Evolutionary conservation across 2,888 invertebrate genomes (phyloP).

Genomic region (Dugesia japonica): DNA sequence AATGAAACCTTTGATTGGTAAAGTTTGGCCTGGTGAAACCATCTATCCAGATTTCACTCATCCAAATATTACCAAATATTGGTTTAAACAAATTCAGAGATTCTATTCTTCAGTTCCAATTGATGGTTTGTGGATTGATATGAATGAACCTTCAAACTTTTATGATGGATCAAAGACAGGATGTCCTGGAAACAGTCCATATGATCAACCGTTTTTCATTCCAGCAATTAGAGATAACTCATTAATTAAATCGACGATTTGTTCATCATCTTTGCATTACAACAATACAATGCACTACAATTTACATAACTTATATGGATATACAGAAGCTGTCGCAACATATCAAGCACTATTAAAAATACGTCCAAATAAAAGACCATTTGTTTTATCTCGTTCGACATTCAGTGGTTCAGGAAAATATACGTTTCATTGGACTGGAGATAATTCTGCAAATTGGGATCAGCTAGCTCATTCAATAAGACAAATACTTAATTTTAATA

Average conservation of each 20-base stretch:
- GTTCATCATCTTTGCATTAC: constrained; percentile 40
- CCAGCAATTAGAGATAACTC: constrained; percentile 38
- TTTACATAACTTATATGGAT: constrained; percentile 42
- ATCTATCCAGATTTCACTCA: constrained; percentile 42
- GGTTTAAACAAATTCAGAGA: constrained; percentile 38
- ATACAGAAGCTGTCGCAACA: constrained; percentile 39
- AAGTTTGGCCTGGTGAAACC: constrained; percentile 42
- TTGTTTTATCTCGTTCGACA: constrained; percentile 61
- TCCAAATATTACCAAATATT: constrained; percentile 39
- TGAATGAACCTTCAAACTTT: constrained; percentile 47
- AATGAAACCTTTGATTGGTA: constrained; percentile 37
- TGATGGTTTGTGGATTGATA: constrained; percentile 45
- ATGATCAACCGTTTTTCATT: constrained; percentile 42
- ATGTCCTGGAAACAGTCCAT: constrained; percentile 38
- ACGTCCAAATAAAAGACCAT: constrained; percentile 38
- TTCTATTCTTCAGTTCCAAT: constrained; percentile 38
- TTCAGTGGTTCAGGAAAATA: constrained; percentile 41
- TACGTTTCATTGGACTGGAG: constrained; percentile 45
- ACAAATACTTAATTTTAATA: constrained; percentile 36
- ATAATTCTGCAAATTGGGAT: constrained; percentile 41
- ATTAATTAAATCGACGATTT: constrained; percentile 39
- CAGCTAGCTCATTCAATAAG: constrained; percentile 56
- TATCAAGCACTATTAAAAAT: constrained; percentile 37
- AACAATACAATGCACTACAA: constrained; percentile 40
- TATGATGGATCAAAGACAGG: constrained; percentile 40